Base-by-base conservation (phyloP, 2,888 invertebrate species). In the Macrosoma leucophasiata region DNA sequence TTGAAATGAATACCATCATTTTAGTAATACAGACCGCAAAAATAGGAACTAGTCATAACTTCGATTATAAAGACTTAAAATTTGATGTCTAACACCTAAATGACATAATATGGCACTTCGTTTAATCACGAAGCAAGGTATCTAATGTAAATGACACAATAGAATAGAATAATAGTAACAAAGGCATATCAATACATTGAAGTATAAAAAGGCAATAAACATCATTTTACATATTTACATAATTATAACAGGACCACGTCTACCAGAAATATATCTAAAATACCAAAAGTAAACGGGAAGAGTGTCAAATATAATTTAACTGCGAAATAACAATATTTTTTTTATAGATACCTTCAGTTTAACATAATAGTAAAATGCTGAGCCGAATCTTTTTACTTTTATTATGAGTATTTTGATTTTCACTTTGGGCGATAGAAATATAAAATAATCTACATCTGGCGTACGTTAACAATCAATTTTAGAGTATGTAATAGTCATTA, bases 131-230 rank as follows among this genome's bases (percentile, higher is more conserved):
- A 36, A 30, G 35, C 30, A 30, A 30, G 29, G 29, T 35, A 35
- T 35, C 29, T 35, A 30, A 15, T 8, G 14, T 8, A 13, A 17
- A n/a, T n/a, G n/a, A n/a, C 19, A 15, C 3, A 21, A 17, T 9
- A 3, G 33, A 36, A 35, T 33, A 39, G 23, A 25, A 17, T 34
- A 33, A 33, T 31, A 39, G 29, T 17, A 14, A 29, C 21, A 22
- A 29, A 41, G 24, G 37, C 23, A 30, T n/a, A n/a, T 33, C 42
- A 33, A 42, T 33, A 55, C 47, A 49, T 60, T 41, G 52, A 64
- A 69, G 62, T 68, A 62, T 58, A 65, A 67, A n/a, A 71, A 68
- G 55, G 58, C 55, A 30, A 46, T 50, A 41, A 48, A 53, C 43
- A 41, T 50, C 52, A 53, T 52, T 56, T 50, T 58, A 58, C 50